A percentile compares a stretch with the other conserved stretches of the same genome.
Evolutionary conservation across 2,113 vertebrate genomes (phyloP).

Genomic region (Boleophthalmus pectinirostris): DNA sequence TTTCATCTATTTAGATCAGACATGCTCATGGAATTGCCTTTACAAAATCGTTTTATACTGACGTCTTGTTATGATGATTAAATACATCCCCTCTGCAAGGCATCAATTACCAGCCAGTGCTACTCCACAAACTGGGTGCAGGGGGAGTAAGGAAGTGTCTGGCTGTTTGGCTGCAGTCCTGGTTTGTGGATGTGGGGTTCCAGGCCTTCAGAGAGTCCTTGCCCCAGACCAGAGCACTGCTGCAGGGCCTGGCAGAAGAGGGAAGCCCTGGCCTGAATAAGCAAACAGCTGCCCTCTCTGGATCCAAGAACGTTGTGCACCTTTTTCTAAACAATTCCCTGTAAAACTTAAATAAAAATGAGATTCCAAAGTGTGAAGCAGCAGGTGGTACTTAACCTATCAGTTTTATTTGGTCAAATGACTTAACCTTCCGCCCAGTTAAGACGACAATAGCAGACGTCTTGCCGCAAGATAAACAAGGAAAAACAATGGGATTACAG

Average conservation of each 20-base stretch:
- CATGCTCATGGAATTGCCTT: background rate
- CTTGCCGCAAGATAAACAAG: constrained; percentile 49
- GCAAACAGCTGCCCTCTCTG: constrained; percentile 67
- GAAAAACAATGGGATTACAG: constrained; percentile 49
- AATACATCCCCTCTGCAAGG: constrained; percentile 79
- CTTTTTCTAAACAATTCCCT: constrained; percentile 33
- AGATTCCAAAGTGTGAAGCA: constrained; percentile 14
- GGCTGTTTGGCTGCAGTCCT: constrained; percentile 62
- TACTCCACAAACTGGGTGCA: constrained; percentile 57
- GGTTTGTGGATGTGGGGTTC: constrained; percentile 56
- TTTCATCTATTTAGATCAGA: background rate
- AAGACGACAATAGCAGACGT: constrained; percentile 54
- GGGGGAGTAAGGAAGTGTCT: constrained; percentile 54
- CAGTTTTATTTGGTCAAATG: constrained; percentile 57
- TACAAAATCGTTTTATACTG: constrained; percentile 66
- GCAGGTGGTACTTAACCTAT: constrained; percentile 36
- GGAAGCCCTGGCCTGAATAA: constrained; percentile 57
- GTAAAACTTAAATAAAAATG: constrained; percentile 28
- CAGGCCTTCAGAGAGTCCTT: constrained; percentile 54
- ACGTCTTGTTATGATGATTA: constrained; percentile 80
- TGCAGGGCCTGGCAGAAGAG: constrained; percentile 61
- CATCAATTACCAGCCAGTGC: constrained; percentile 79
- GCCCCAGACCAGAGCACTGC: constrained; percentile 59
- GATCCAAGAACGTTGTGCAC: constrained; percentile 36
- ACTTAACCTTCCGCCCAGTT: constrained; percentile 54